These are phyloP conservation scores for Nomada ruficornis DNA, from an alignment of 2,888 invertebrate genomes.

Conservation along the genomic window DNA sequence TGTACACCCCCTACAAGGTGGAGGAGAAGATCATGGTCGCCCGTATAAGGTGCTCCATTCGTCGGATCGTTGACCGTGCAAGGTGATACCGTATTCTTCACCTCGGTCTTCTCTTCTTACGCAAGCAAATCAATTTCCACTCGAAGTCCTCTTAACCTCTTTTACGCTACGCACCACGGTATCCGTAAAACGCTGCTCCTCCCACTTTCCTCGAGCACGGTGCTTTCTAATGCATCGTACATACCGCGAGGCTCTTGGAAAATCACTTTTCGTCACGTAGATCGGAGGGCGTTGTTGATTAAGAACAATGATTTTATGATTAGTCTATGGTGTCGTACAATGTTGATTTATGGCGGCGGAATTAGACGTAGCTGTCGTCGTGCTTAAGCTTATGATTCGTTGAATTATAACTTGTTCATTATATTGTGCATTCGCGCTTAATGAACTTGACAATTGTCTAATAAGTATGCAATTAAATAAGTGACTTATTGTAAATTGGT, in stretches of 20 bases:
- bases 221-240: slow-evolving; percentile 32
- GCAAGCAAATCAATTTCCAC: slow-evolving; percentile 77
- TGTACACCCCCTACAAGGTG: slow-evolving; percentile 77
- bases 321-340: too few relatives aligned
- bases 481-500: too few relatives aligned
- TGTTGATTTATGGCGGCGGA: background rate
- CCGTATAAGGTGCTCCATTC: slow-evolving; percentile 73
- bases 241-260: slow-evolving; percentile 45
- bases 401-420: too few relatives aligned
- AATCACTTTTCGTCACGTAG: slow-evolving; percentile 26
- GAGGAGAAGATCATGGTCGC: slow-evolving; percentile 72
- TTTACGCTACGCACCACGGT: slow-evolving; percentile 16
- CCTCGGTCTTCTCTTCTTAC: slow-evolving; percentile 66
- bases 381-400: too few relatives aligned
- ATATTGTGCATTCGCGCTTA: too few relatives aligned
- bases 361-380: too few relatives aligned
- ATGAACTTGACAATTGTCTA: too few relatives aligned
- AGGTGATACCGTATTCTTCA: slow-evolving; percentile 72
- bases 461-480: too few relatives aligned
- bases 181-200: slow-evolving; percentile 30
- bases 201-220: background rate
- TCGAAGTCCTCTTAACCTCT: slow-evolving; percentile 56
- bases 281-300: background rate
- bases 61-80: slow-evolving; percentile 78
- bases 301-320: background rate